A percentile compares a stretch with the other conserved stretches of the same genome.
Conservation (phyloP, 2,797 vertebrate species). For the Coregonus ussuriensis region DNA sequence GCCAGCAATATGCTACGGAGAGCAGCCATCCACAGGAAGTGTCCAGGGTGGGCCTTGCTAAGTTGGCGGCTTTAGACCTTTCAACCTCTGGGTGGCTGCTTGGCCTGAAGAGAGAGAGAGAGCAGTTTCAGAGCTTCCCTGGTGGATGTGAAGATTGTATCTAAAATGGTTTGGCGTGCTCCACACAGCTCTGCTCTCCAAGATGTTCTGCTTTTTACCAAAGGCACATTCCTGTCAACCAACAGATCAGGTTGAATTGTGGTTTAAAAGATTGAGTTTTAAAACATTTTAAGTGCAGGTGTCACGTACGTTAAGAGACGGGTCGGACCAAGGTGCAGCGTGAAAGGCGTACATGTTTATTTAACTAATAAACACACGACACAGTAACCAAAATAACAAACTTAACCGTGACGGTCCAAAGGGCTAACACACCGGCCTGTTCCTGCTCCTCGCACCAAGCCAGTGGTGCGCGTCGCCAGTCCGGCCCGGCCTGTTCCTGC, state of each 20-base stretch:
- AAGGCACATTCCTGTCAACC: conserved; percentile 34
- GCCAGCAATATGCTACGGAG: conserved; percentile 35
- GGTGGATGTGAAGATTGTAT: conserved; percentile 59
- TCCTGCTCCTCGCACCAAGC: no score
- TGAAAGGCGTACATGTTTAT: no score
- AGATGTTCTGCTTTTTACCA: conserved; percentile 44
- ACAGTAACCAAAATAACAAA: no score
- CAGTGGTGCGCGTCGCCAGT: no score
- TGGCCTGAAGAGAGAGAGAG: conserved; percentile 44
- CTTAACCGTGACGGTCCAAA: no score
- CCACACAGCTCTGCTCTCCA: not conserved
- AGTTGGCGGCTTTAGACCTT: conserved; percentile 21
- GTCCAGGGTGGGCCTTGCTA: conserved; percentile 62
- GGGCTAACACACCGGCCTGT: no score
- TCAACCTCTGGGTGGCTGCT: conserved; percentile 45
- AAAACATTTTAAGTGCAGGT: conserved; percentile 21
- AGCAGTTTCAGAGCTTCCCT: conserved; percentile 44
- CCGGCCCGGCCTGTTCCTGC: no score
- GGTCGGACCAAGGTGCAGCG: no score
- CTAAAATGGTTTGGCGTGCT: conserved; percentile 39
- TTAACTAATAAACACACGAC: no score
- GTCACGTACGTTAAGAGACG: no score
- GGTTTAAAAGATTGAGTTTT: conserved; percentile 10
- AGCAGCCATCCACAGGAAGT: conserved; percentile 68
- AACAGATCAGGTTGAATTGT: conserved; percentile 34